Base-by-base conservation (phyloP, 2,797 vertebrate species). In the Coendou prehensilis region DNA sequence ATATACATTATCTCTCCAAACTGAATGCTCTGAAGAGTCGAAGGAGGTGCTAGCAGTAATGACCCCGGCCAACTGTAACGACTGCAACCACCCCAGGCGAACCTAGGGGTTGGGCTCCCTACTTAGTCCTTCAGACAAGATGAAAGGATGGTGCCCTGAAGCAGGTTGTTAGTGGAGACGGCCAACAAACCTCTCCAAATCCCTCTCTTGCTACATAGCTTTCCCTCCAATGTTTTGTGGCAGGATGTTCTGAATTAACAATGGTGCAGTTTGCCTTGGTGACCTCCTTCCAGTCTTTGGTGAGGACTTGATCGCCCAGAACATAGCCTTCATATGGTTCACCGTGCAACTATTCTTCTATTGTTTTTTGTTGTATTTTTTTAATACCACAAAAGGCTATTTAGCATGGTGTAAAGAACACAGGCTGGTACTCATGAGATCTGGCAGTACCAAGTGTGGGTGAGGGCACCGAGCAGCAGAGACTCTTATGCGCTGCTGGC, bases 371-470 rank as follows among this genome's bases (percentile, higher is more conserved):
- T 54, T 75, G 5, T 82, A 52, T 71, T 37, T n/a, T 67, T 45
- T 41, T 82, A 45, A 64, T 7, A 57, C 14, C 86, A 95, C 91
- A 96, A 93, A 89, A 57, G 61, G 22, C 75, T 75, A 22, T 83
- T 87, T 45, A 81, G 80, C 26, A n/a, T 5, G 20, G 79, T 57
- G n/a, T 37, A 64, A 84, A 85, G 67, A 57, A 69, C 26, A 56
- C 17, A 85, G 61, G 26, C 52, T 92, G 50, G 67, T 47, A 26
- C 76, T 47, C 37, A 5, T 0, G 52, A 69, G 28, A 47, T 41
- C 45, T 13, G 73, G 81, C 57, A 7, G 7, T 17, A 7, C 13
- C 17, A 41, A 76, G 47, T 80, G 86, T 84, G 81, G 63, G 84
- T 3, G 81, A 88, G 71, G 56, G 17, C 37, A 28, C 1, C 41